Evolutionary conservation across 2,797 vertebrate species (phyloP).

Genomic region (Eospalax fontanierii): DNA sequence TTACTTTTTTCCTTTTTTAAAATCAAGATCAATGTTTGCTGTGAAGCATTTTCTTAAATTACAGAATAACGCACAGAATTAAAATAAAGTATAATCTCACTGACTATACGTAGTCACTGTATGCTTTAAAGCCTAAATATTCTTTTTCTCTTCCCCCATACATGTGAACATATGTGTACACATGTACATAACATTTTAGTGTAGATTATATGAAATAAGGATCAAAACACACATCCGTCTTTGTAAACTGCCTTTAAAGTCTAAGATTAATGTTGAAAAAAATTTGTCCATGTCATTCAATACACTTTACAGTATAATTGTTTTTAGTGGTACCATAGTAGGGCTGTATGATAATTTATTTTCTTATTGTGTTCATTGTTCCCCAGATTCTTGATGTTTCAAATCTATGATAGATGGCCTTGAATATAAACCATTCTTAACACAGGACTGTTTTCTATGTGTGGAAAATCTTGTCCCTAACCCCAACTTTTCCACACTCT

Average conservation of each 20-base stretch:
- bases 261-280: constrained; percentile 56
- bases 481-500: neutral
- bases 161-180: neutral
- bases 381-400: constrained; percentile 65
- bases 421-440: constrained; percentile 62
- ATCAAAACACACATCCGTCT: constrained; percentile 36
- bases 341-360: constrained; percentile 56
- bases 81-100: constrained; percentile 22
- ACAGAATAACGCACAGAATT: constrained; percentile 46
- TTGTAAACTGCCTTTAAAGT: constrained; percentile 71
- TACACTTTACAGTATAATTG: constrained; percentile 47
- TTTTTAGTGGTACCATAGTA: constrained; percentile 38
- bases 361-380: constrained; percentile 73
- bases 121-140: neutral
- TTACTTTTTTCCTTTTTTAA: neutral
- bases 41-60: neutral
- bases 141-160: neutral
- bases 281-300: constrained; percentile 42
- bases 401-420: constrained; percentile 45
- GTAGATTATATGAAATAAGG: constrained; percentile 35
- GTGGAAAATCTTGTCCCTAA: constrained; percentile 35
- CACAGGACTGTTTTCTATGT: constrained; percentile 32
- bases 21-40: constrained; percentile 17
- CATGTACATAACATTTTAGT: neutral
- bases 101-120: neutral